Percentiles rank a stretch among this genome's conserved stretches.
phyloP scores from a whole-genome alignment of 2,888 invertebrate genomes.

The Craniophora ligustri region DNA sequence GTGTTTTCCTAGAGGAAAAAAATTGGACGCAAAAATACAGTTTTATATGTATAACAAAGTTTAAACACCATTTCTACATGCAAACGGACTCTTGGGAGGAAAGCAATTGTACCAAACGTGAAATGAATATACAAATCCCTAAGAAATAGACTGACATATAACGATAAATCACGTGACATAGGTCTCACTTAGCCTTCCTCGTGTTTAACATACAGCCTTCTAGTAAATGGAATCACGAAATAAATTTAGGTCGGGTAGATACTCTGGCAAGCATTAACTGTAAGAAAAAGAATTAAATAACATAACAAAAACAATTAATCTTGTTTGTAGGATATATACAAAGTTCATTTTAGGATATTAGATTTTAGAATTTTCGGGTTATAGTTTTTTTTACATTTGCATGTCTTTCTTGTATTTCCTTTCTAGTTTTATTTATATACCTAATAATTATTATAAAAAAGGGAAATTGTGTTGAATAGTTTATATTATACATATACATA shows the following conservation, averaged over 20 bases:
- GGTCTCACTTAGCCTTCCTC: conserved; percentile 7
- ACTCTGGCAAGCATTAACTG: too few relatives aligned
- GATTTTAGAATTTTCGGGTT: too few relatives aligned
- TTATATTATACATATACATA: too few relatives aligned
- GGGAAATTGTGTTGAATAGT: too few relatives aligned
- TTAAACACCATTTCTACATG: conserved; percentile 4
- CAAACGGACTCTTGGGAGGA: neutral
- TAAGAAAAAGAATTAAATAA: too few relatives aligned
- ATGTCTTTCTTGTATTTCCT: too few relatives aligned
- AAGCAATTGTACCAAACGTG: conserved; percentile 8
- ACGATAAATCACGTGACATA: conserved; percentile 29
- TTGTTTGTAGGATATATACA: too few relatives aligned
- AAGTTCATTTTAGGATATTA: too few relatives aligned
- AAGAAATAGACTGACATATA: conserved; percentile 11
- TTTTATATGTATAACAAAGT: conserved; percentile 1
- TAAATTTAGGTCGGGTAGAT: neutral
- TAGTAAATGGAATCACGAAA: conserved; percentile 4
- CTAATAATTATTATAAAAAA: too few relatives aligned
- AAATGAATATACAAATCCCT: conserved; percentile 22
- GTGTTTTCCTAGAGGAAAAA: neutral
- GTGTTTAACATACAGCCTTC: conserved; percentile 8
- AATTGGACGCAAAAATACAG: neutral
- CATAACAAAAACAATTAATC: too few relatives aligned
- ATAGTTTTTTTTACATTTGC: too few relatives aligned
- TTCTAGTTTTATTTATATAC: too few relatives aligned